phyloP scores from a whole-genome alignment of 1,140 invertebrate species.

The Ectropis grisescens region DNA sequence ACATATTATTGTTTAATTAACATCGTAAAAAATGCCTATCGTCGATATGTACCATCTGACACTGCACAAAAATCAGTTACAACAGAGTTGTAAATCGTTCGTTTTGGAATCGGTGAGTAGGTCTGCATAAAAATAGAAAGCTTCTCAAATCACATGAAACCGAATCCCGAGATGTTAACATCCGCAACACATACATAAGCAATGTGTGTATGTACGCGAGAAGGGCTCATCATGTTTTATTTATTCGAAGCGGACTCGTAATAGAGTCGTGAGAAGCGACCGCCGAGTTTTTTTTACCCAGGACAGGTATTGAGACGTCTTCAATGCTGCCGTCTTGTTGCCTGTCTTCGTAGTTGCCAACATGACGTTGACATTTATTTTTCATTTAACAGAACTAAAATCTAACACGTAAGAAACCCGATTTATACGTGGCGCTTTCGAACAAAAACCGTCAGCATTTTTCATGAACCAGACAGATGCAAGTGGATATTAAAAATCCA shows the following conservation, averaged over 20 bases:
- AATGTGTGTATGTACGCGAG: constrained; percentile 53
- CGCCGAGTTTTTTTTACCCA: constrained; percentile 57
- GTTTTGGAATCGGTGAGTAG: no score
- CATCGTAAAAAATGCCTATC: no score
- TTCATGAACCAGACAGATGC: constrained; percentile 46
- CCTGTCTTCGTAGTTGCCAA: constrained; percentile 50
- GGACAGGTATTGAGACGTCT: constrained; percentile 61
- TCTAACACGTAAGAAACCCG: constrained; percentile 4
- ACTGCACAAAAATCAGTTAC: no score
- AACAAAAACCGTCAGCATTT: constrained; percentile 22
- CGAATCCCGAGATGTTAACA: constrained; percentile 53
- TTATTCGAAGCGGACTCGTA: constrained; percentile 61
- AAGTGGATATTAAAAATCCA: constrained; percentile 65
- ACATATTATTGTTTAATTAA: no score
- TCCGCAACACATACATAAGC: constrained; percentile 33
- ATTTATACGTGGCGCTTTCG: background rate
- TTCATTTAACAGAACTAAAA: constrained; percentile 16
- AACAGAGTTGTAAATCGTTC: no score
- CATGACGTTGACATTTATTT: constrained; percentile 56
- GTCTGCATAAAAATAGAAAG: no score
- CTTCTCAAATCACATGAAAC: constrained; percentile 50
- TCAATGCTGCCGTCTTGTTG: constrained; percentile 64
- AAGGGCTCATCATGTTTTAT: constrained; percentile 68
- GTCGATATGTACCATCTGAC: no score
- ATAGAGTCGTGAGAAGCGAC: constrained; percentile 65